Conservation (phyloP, 2,797 vertebrate genomes). For the Poeciliopsis turneri region DNA sequence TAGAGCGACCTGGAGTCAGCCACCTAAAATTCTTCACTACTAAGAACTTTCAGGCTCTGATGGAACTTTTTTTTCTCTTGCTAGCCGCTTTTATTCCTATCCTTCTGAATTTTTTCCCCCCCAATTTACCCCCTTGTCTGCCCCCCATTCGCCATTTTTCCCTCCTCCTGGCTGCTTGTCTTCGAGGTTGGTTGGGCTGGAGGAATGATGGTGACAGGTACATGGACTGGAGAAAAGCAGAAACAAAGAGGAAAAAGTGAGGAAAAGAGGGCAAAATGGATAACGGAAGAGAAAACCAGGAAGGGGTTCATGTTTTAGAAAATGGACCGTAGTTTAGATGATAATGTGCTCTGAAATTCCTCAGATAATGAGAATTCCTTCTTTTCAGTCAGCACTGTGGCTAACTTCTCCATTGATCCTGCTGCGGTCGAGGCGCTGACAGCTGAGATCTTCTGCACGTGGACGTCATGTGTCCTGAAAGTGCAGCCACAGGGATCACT, state of each 20-base stretch:
- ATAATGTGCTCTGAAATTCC: conserved; percentile 15
- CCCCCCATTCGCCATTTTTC: conserved; percentile 18
- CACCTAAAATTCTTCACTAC: conserved; percentile 73
- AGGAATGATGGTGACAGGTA: conserved; percentile 79
- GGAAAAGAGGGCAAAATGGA: background rate
- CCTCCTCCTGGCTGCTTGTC: conserved; percentile 31
- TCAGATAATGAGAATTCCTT: conserved; percentile 23
- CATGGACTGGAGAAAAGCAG: conserved; percentile 32
- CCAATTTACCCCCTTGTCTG: conserved; percentile 11
- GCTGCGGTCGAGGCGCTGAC: conserved; percentile 46
- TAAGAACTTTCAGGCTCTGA: conserved; percentile 58
- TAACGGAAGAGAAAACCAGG: background rate
- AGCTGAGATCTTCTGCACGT: conserved; percentile 35
- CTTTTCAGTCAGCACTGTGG: conserved; percentile 19
- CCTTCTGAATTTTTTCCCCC: conserved; percentile 18
- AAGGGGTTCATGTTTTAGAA: background rate
- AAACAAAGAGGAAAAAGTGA: conserved; percentile 8
- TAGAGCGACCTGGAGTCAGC: conserved; percentile 51
- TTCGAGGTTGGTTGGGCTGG: conserved; percentile 70
- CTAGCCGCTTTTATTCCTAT: conserved; percentile 36
- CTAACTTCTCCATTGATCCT: conserved; percentile 8
- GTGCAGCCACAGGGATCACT: conserved; percentile 53
- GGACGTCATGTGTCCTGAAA: conserved; percentile 57
- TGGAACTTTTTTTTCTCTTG: conserved; percentile 41
- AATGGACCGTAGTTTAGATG: conserved; percentile 4